Conservation (phyloP, 2,113 vertebrate genomes). For the Rhizomys pruinosus region DNA sequence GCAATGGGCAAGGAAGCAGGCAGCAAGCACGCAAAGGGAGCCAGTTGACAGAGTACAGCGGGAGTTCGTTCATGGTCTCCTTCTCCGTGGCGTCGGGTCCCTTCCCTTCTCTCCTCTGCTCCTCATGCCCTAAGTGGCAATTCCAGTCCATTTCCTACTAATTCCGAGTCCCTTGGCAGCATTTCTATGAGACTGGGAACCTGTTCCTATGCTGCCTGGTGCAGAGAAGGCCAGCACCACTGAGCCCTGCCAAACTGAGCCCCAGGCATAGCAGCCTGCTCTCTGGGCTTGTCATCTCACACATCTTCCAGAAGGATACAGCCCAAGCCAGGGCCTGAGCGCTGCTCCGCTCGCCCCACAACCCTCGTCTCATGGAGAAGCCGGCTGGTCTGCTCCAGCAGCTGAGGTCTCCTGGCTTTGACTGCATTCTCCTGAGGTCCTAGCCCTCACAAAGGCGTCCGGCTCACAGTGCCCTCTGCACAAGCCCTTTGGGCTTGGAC, state of each 20-base stretch:
- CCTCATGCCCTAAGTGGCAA: too few species aligned
- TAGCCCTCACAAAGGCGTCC: not conserved
- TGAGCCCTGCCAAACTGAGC: not conserved
- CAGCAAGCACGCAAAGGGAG: not conserved
- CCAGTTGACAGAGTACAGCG: not conserved
- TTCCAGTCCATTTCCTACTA: not conserved
- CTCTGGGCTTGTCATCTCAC: not conserved
- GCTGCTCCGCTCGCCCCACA: not conserved
- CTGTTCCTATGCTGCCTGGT: accelerated
- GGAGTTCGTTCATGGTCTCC: too few species aligned
- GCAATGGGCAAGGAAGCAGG: not conserved
- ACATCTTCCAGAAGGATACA: not conserved
- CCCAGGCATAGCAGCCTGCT: not conserved
- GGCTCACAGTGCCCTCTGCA: accelerated
- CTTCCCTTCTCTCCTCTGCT: too few species aligned
- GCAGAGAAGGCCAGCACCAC: too few species aligned
- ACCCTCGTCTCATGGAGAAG: accelerated
- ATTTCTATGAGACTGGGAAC: not conserved
- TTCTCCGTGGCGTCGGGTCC: not conserved
- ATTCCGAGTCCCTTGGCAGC: not conserved
- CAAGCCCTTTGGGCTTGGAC: too few species aligned
- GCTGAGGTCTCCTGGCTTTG: not conserved
- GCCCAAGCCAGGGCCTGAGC: not conserved
- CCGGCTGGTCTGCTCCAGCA: too few species aligned
- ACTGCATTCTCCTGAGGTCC: accelerated